phyloP scores from a whole-genome alignment of 1,140 invertebrate species.

The Heliconius hewitsoni region DNA sequence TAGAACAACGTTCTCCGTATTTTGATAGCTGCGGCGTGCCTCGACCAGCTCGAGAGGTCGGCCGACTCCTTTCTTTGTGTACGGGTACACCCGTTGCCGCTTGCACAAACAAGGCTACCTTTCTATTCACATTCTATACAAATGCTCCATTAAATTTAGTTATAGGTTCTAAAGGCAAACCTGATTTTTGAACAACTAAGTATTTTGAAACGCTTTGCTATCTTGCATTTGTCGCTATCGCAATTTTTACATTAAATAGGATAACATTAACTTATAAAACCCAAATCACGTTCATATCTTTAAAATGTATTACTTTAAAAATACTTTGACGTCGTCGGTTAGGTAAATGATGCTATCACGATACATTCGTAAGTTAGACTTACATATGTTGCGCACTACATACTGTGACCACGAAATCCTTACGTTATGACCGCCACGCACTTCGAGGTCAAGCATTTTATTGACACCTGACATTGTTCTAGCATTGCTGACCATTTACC shows the following conservation, averaged over 20 bases:
- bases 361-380: constrained; percentile 36
- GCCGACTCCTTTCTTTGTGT: constrained; percentile 47
- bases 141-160: constrained; percentile 17
- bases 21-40: constrained; percentile 10
- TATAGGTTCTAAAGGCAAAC: constrained; percentile 25
- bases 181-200: constrained; percentile 37
- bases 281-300: constrained; percentile 25
- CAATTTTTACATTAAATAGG: constrained; percentile 18
- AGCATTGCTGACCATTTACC: constrained; percentile 61
- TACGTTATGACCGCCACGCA: constrained; percentile 64
- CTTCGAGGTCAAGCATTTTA: constrained; percentile 69
- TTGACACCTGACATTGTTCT: constrained; percentile 78
- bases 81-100: constrained; percentile 28
- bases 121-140: constrained; percentile 51
- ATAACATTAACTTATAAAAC: constrained; percentile 21
- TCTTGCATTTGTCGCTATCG: constrained; percentile 18
- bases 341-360: constrained; percentile 42
- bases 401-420: constrained; percentile 69
- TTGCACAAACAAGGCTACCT: constrained; percentile 49
- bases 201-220: constrained; percentile 35
- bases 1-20: constrained; percentile 11
- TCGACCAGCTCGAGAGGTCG: constrained; percentile 32
- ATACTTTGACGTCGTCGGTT: constrained; percentile 30
- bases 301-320: constrained; percentile 30
- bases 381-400: constrained; percentile 63